These are phyloP conservation scores for Corythaixoides concolor DNA, from an alignment of 2,113 vertebrate species.

Conservation along the genomic window DNA sequence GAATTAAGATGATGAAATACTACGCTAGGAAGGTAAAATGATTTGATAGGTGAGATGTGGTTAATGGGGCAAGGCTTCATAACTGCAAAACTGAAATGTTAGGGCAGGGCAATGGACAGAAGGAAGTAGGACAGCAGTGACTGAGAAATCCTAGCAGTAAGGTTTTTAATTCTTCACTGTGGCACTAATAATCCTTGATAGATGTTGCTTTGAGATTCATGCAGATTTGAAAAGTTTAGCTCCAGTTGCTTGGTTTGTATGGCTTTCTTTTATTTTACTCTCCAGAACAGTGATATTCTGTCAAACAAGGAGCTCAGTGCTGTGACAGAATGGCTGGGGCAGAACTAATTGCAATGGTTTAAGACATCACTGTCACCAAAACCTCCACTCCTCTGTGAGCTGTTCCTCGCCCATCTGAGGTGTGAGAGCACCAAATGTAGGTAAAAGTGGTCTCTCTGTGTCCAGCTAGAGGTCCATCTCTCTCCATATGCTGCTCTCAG, in stretches of 20 bases:
- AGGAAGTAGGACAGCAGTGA: not conserved
- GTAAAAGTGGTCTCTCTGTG: not conserved
- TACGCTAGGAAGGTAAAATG: not conserved
- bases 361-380: not conserved
- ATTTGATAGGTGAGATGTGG: not conserved
- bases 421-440: not conserved
- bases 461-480: not conserved
- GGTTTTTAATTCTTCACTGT: not conserved
- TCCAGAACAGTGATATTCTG: not conserved
- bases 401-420: rapidly evolving
- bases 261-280: not conserved
- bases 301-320: conserved; percentile 5
- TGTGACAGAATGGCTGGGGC: not conserved
- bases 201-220: not conserved
- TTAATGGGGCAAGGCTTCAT: not conserved
- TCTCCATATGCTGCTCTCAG: not conserved
- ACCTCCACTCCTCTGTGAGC: not conserved
- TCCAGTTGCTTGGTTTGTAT: conserved; percentile 17
- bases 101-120: not conserved
- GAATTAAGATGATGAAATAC: not conserved
- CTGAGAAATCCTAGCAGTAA: not conserved
- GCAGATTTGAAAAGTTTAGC: conserved; percentile 24
- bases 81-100: not conserved
- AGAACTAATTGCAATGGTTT: not conserved
- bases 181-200: conserved; percentile 19